phyloP scores from a whole-genome alignment of 2,888 invertebrate species.

The Griposia aprilina region DNA sequence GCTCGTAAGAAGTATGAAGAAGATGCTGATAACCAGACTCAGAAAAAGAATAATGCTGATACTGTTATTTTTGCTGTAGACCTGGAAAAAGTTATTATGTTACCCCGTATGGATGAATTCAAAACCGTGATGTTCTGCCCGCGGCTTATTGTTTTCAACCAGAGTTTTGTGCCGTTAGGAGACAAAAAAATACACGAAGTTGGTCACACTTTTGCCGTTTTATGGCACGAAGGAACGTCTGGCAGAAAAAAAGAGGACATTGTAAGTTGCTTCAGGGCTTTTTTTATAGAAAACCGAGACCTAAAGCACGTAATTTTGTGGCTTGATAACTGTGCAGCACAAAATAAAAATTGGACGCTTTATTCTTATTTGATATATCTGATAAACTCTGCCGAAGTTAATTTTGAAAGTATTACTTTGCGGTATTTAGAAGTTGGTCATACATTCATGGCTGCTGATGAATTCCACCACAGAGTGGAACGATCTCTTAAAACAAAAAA shows the following conservation, averaged over 20 bases:
- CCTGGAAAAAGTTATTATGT: conserved; percentile 64
- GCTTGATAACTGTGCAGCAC: not conserved
- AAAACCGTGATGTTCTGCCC: conserved; percentile 63
- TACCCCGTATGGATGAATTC: conserved; percentile 66
- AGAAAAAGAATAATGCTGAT: conserved; percentile 20
- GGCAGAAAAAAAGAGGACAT: conserved; percentile 55
- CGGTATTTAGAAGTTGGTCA: conserved; percentile 60
- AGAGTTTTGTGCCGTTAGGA: conserved; percentile 53
- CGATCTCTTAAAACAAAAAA: conserved; percentile 1
- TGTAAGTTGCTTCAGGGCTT: conserved; percentile 54
- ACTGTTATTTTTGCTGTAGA: conserved; percentile 29
- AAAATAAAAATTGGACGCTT: too few species aligned
- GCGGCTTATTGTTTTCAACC: conserved; percentile 44
- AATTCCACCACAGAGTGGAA: conserved; percentile 13
- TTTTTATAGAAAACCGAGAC: conserved; percentile 49
- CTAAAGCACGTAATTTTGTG: conserved; percentile 27
- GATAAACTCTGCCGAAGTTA: conserved; percentile 40
- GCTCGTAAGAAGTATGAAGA: conserved; percentile 15
- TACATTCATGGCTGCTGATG: conserved; percentile 50
- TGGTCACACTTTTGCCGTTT: not conserved
- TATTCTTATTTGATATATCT: conserved; percentile 10
- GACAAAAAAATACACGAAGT: conserved; percentile 21
- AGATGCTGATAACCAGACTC: conserved; percentile 30
- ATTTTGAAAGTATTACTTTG: conserved; percentile 45
- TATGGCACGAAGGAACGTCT: conserved; percentile 22